phyloP scores from a whole-genome alignment of 2,888 invertebrate genomes.

The Clitarchus hookeri region DNA sequence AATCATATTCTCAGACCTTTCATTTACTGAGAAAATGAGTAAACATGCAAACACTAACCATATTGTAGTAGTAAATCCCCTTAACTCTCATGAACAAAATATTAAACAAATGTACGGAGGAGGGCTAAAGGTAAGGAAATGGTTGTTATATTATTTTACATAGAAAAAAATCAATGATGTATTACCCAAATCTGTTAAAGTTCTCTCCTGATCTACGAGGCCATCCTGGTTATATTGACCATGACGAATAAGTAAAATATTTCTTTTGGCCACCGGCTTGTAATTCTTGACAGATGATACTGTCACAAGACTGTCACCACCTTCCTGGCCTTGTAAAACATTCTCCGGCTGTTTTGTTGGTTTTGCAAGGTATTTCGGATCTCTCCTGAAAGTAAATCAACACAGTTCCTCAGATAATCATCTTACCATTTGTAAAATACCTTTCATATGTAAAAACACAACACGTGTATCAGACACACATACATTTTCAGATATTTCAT shows the following conservation, averaged over 20 bases:
- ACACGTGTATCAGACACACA: too few relatives aligned
- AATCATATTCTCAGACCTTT: too few relatives aligned
- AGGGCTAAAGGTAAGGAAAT: too few relatives aligned
- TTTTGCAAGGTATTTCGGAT: conserved; percentile 71
- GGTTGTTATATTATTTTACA: too few relatives aligned
- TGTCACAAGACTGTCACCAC: conserved; percentile 67
- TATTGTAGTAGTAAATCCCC: too few relatives aligned
- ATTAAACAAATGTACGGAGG: too few relatives aligned
- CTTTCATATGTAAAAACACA: too few relatives aligned
- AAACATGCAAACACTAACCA: too few relatives aligned
- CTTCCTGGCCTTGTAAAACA: conserved; percentile 49
- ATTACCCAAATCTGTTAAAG: conserved; percentile 79
- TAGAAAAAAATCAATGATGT: conserved; percentile 29
- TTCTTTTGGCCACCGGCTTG: conserved; percentile 69
- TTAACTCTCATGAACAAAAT: too few relatives aligned
- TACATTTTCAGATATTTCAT: too few relatives aligned
- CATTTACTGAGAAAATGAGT: too few relatives aligned
- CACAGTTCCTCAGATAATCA: neutral
- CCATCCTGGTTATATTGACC: conserved; percentile 89
- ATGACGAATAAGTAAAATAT: conserved; percentile 89
- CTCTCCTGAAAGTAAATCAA: conserved; percentile 61
- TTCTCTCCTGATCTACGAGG: conserved; percentile 70
- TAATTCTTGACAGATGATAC: conserved; percentile 69
- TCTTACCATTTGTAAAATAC: too few relatives aligned
- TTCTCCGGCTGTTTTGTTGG: conserved; percentile 54